Evolutionary conservation across 2,888 invertebrate species (phyloP).

Genomic region (Xestobium rufovillosum): DNA sequence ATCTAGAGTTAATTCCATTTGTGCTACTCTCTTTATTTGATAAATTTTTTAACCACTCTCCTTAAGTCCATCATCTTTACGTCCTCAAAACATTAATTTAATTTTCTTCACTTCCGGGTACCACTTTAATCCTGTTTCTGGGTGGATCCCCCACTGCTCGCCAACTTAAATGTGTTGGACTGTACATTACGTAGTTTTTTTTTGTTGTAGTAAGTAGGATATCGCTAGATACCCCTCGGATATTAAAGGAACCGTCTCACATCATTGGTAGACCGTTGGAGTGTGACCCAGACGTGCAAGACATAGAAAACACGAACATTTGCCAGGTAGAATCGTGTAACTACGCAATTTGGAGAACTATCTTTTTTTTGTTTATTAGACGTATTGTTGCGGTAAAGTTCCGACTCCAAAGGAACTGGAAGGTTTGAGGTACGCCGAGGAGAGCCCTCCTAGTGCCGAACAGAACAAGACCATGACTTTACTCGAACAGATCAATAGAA

Average conservation of each 20-base stretch:
- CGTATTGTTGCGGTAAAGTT: slow-evolving; percentile 35
- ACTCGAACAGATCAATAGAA: slow-evolving; percentile 34
- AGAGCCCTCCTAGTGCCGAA: slow-evolving; percentile 27
- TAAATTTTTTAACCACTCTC: too few species aligned
- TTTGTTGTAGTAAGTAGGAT: too few species aligned
- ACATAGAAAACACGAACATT: slow-evolving; percentile 32
- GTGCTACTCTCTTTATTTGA: too few species aligned
- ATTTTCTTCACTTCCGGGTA: too few species aligned
- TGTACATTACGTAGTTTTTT: too few species aligned
- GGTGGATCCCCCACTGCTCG: too few species aligned
- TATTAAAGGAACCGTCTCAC: slow-evolving; percentile 28
- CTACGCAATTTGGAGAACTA: background rate
- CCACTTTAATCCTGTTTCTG: too few species aligned
- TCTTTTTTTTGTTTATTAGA: slow-evolving; percentile 25
- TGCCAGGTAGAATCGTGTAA: slow-evolving; percentile 29
- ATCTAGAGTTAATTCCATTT: too few species aligned
- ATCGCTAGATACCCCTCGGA: slow-evolving; percentile 27
- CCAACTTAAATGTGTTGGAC: too few species aligned
- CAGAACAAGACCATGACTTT: slow-evolving; percentile 29
- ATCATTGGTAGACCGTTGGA: slow-evolving; percentile 37
- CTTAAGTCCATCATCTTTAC: too few species aligned
- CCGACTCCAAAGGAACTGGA: slow-evolving; percentile 26
- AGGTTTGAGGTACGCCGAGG: slow-evolving; percentile 24
- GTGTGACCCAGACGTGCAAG: slow-evolving; percentile 34
- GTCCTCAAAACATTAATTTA: too few species aligned